Conservation (phyloP, 1,140 invertebrate genomes). For the Aphelenchoides fujianensis region DNA sequence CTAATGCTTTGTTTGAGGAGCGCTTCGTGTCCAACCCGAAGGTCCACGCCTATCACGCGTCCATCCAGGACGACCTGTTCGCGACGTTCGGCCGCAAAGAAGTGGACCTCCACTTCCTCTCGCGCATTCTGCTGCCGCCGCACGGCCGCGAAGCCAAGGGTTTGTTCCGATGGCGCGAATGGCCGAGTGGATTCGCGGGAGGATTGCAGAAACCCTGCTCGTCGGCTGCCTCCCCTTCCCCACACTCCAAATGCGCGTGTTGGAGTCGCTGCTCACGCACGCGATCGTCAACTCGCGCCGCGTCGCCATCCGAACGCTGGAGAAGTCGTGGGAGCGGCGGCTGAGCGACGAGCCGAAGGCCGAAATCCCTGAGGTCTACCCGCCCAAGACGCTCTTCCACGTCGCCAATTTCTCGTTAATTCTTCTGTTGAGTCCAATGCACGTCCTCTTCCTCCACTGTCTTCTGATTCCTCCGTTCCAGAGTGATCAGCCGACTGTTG, state of each 20-base stretch:
- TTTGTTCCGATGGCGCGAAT: background rate
- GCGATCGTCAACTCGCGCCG: background rate
- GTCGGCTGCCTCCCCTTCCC: constrained; percentile 23
- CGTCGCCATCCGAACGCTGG: background rate
- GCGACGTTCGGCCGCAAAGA: background rate
- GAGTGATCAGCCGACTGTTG: background rate
- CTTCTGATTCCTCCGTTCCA: no score
- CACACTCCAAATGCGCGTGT: constrained; percentile 1
- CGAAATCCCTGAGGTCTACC: constrained; percentile 10
- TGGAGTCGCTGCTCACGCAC: constrained; percentile 28
- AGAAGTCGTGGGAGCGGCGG: background rate
- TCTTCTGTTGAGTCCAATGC: constrained; percentile 21
- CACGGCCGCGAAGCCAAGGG: background rate
- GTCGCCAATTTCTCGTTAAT: constrained; percentile 25
- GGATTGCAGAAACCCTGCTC: constrained; percentile 17
- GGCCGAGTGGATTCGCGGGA: background rate
- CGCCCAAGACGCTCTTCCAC: constrained; percentile 17
- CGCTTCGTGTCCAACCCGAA: background rate
- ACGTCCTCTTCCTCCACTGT: background rate
- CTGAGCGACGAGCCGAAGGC: background rate
- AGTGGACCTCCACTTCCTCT: background rate
- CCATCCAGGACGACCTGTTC: constrained; percentile 2
- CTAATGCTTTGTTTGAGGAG: background rate
- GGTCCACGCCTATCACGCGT: constrained; percentile 6
- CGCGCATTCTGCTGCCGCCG: background rate